Evolutionary conservation across 2,797 vertebrate species (phyloP), one percentile per base, ranked within the genome.

Genomic region (Enoplosus armatus): DNA sequence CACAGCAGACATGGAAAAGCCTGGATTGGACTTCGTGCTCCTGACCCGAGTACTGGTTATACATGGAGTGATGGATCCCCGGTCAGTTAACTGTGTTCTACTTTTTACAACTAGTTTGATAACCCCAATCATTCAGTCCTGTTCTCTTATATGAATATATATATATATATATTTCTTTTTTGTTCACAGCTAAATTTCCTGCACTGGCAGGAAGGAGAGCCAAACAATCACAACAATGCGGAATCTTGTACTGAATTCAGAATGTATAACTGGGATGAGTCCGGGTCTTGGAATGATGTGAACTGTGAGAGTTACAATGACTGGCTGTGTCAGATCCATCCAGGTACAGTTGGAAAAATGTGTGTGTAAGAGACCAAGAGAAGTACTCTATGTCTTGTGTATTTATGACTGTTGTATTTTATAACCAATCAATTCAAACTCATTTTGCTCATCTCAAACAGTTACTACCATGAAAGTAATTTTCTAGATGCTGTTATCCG

Each of bases 291-390:
- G 98, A 99, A 98, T 41, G 98, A 99, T 68, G 80, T 90, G 8
- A 95, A 97, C 79, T 99, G 98, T 87, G 96, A 97, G 43, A 86
- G 85, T 48, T 93, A 93, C 41, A 95, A 94, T 35, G 92, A 96
- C 81, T 99, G 97, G 97, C 82, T 97, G 60, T 99, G 98, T 91
- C 95, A 99, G 85, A 96, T 99, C 75, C 94, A 59, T 27, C 96
- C 95, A 97, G 98, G 98, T 99, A 97, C 8, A 74, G 53, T 51
- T 2, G 20, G 62, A 5, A 33, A 53, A 62, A 56, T 27, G 10
- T 54, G n/a, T n/a, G n/a, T n/a, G n/a, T n/a, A n/a, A n/a, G n/a
- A 33, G 27, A 31, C 7, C 27, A 22, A 56, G 3, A 56, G 8
- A 58, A 15, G n/a, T 18, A 15, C 35, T 43, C 18, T 33, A 56